Percentiles rank a stretch among this genome's conserved stretches.
Evolutionary conservation across 2,888 invertebrate genomes (phyloP).

Genomic region (Caenorhabditis afra): DNA sequence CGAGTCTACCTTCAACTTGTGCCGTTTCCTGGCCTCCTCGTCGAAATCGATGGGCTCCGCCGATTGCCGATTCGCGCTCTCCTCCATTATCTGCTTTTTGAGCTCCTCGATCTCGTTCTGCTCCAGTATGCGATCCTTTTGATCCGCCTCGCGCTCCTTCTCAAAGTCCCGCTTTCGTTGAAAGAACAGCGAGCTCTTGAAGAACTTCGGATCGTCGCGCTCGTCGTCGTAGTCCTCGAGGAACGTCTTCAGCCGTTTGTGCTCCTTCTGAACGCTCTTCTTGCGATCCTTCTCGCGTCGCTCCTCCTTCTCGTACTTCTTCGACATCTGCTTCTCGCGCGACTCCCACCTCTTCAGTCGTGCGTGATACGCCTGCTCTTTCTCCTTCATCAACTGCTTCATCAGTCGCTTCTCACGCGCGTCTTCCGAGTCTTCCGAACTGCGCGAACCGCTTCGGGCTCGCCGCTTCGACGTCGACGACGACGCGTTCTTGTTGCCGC

Average conservation of each 20-base stretch:
- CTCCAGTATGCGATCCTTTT: constrained; percentile 81
- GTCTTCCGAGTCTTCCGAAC: constrained; percentile 74
- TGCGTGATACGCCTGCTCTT: constrained; percentile 73
- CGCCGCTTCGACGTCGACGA: constrained; percentile 44
- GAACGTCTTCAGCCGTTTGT: constrained; percentile 95
- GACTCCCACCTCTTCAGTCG: constrained; percentile 87
- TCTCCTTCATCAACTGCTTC: constrained; percentile 67
- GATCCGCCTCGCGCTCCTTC: constrained; percentile 93
- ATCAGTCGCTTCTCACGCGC: constrained; percentile 65
- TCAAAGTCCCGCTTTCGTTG: constrained; percentile 87
- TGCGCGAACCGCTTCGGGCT: constrained; percentile 32
- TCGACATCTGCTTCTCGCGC: constrained; percentile 89
- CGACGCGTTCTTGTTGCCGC: constrained; percentile 8
- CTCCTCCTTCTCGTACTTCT: constrained; percentile 87
- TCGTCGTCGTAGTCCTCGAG: constrained; percentile 99
- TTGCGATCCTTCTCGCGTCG: constrained; percentile 82
- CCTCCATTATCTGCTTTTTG: constrained; percentile 81
- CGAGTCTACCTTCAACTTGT: constrained; percentile 56
- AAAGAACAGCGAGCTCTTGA: constrained; percentile 84
- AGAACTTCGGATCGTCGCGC: constrained; percentile 96
- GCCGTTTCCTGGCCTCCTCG: constrained; percentile 70
- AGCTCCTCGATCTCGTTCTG: constrained; percentile 87
- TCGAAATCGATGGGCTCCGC: constrained; percentile 70
- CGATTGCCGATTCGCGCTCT: constrained; percentile 35
- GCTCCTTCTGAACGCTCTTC: constrained; percentile 85